These are phyloP conservation scores for Lypha dubia DNA, from an alignment of 2,888 invertebrate species.

Conservation along the genomic window DNA sequence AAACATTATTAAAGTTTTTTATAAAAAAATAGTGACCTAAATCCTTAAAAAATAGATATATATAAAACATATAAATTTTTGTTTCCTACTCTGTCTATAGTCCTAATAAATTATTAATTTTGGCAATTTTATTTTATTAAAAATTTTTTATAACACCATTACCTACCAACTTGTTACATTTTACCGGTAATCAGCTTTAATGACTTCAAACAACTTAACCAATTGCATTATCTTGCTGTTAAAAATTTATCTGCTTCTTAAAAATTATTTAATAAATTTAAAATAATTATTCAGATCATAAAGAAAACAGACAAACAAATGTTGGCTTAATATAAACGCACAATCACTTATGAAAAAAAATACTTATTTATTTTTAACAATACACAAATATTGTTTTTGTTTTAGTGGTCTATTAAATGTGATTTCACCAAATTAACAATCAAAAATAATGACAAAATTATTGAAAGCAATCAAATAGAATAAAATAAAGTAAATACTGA, in stretches of 20 bases:
- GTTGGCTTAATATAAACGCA: neutral
- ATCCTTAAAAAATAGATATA: too few species aligned
- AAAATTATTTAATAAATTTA: neutral
- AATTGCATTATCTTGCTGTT: conserved; percentile 6
- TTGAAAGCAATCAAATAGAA: conserved; percentile 5
- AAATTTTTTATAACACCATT: neutral
- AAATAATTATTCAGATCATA: neutral
- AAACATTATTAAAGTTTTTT: too few species aligned
- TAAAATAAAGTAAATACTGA: neutral
- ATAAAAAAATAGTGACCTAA: too few species aligned
- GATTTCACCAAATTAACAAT: neutral
- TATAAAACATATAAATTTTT: too few species aligned
- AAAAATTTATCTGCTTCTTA: conserved; percentile 16
- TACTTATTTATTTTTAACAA: conserved; percentile 43
- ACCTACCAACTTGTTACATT: neutral
- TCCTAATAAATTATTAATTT: too few species aligned
- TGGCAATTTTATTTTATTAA: too few species aligned
- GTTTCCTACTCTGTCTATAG: too few species aligned
- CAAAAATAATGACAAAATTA: neutral
- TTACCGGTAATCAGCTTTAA: conserved; percentile 1
- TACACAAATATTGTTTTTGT: neutral
- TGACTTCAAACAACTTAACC: neutral
- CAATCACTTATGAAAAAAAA: conserved; percentile 2
- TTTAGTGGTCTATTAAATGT: neutral
- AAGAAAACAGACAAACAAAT: neutral